phyloP scores from a whole-genome alignment of 2,888 invertebrate species.

The Polia nebulosa region DNA sequence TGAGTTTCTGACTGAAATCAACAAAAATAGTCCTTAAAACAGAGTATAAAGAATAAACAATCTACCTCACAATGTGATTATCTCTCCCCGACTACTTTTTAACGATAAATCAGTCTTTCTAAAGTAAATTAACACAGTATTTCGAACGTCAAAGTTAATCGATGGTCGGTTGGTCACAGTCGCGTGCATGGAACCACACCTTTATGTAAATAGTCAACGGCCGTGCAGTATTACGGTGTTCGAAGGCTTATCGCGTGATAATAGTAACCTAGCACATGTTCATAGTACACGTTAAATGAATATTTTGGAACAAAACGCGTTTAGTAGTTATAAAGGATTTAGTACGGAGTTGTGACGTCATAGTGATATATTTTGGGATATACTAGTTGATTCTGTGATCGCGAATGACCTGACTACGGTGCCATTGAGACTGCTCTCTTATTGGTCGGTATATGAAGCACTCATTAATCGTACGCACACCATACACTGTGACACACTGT shows the following conservation, averaged over 20 bases:
- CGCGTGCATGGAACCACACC: conserved; percentile 42
- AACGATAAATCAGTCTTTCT: conserved; percentile 30
- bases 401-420: conserved; percentile 51
- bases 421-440: conserved; percentile 8
- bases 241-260: conserved; percentile 64
- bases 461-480: no score
- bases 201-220: conserved; percentile 54
- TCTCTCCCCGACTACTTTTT: conserved; percentile 6
- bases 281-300: conserved; percentile 56
- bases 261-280: conserved; percentile 60
- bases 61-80: conserved; percentile 50
- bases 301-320: conserved; percentile 65
- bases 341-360: conserved; percentile 59
- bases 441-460: conserved; percentile 18
- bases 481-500: no score
- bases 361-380: conserved; percentile 64
- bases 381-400: conserved; percentile 52
- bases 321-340: conserved; percentile 52
- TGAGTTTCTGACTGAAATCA: conserved; percentile 43
- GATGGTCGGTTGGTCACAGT: no score
- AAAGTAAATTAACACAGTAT: conserved; percentile 1
- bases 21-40: conserved; percentile 14
- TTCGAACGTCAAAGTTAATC: neutral
- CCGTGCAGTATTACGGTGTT: conserved; percentile 66
- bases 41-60: conserved; percentile 23